Evolutionary conservation across 2,888 invertebrate genomes (phyloP), one percentile per base, ranked within the genome.

Genomic region (Lepidonotus clava): DNA sequence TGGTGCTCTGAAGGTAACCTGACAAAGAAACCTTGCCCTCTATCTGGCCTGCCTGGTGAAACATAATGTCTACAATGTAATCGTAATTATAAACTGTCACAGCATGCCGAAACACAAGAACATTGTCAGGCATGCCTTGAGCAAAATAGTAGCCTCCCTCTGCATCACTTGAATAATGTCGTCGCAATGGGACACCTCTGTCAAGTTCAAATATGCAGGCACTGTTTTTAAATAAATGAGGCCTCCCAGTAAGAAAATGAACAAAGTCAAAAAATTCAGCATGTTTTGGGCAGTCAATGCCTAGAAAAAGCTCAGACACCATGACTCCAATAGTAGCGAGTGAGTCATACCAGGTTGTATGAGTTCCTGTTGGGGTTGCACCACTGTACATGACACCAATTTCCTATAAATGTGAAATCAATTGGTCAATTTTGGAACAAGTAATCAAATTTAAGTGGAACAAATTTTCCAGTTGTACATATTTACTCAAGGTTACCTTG

Each of bases 361-460:
- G 51, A 51, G 51, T 14, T 11, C 11, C 11, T 14, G 21, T 14
- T 21, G 51, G 14, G 21, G 14, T 51, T 51, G 51, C 11, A 14
- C 51, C 51, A 21, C 14, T 51, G 51, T 51, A 51, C 14, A 51
- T 14, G 11, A 51, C 51, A 51, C 11, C 51, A 21, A 21, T 51
- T 21, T 51, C 14, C 21, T 51, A 91, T n/a, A n/a, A 92, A 34
- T 1, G 24, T n/a, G n/a, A n/a, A n/a, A n/a, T n/a, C n/a, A n/a
- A n/a, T n/a, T n/a, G n/a, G n/a, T n/a, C n/a, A n/a, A n/a, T n/a
- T n/a, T n/a, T n/a, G n/a, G n/a, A n/a, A n/a, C n/a, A n/a, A n/a
- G n/a, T n/a, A n/a, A n/a, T n/a, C n/a, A 21, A 11, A 51, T 51
- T n/a, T n/a, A n/a, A n/a, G n/a, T n/a, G n/a, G n/a, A n/a, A n/a